phyloP scores from a whole-genome alignment of 2,888 invertebrate genomes.

The Diploptera punctata region DNA sequence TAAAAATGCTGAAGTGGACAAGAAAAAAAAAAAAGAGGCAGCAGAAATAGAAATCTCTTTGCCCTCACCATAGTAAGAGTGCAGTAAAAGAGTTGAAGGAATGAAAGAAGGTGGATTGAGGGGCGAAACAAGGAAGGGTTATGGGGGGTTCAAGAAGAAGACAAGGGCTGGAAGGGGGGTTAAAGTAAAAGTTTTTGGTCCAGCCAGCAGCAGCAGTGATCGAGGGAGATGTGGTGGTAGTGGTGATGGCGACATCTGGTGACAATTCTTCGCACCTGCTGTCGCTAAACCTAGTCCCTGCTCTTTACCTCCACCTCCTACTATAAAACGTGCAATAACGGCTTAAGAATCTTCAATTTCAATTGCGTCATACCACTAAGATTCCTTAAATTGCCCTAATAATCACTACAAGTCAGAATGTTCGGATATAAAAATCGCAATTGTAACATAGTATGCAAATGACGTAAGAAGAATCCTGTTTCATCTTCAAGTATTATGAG shows the following conservation, averaged over 20 bases:
- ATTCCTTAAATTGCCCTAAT: too few species aligned
- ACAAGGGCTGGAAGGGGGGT: not conserved
- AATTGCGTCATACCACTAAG: too few species aligned
- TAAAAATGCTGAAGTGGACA: conserved; percentile 40
- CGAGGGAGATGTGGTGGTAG: conserved; percentile 2
- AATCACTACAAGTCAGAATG: too few species aligned
- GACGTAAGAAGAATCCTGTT: too few species aligned
- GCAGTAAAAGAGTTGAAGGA: conserved; percentile 4
- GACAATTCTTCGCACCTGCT: conserved; percentile 49
- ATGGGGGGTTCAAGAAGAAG: not conserved
- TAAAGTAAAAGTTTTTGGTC: conserved; percentile 27
- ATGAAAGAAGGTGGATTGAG: not conserved
- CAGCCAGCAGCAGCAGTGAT: conserved; percentile 26
- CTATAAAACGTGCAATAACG: not conserved
- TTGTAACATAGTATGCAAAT: too few species aligned
- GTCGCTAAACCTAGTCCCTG: conserved; percentile 24
- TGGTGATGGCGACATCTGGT: conserved; percentile 46
- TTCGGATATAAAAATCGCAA: too few species aligned
- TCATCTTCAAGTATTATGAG: too few species aligned
- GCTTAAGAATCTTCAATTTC: conserved; percentile 10
- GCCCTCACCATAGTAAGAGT: conserved; percentile 1
- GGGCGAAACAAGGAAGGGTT: too few species aligned
- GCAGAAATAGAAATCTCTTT: conserved; percentile 25
- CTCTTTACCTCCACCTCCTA: not conserved
- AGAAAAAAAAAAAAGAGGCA: conserved; percentile 37